Percentiles rank a stretch among this genome's conserved stretches.
Conservation (phyloP, 2,113 vertebrate species). For the Chionomys nivalis region DNA sequence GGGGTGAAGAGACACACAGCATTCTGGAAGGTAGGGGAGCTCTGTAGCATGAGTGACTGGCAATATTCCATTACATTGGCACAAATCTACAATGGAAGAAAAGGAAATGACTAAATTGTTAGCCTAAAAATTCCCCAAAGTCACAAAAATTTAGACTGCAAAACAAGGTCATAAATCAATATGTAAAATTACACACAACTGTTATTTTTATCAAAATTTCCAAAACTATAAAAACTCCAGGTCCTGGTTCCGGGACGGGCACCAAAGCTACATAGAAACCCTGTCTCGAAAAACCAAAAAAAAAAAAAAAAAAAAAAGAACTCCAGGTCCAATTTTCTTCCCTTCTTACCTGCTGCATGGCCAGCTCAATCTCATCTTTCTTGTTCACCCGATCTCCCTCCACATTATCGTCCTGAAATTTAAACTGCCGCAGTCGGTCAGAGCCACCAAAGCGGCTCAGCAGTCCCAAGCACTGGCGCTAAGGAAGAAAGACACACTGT, state of each 20-base stretch:
- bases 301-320: too few relatives aligned
- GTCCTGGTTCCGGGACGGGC: too few relatives aligned
- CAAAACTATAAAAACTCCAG: background rate
- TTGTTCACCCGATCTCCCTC: conserved; percentile 90
- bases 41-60: conserved; percentile 94
- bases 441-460: conserved; percentile 94
- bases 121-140: background rate
- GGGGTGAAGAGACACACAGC: conserved; percentile 96
- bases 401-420: conserved; percentile 90
- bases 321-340: background rate
- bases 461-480: conserved; percentile 95
- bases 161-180: background rate
- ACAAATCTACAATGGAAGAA: conserved; percentile 90
- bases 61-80: conserved; percentile 99
- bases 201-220: background rate
- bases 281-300: too few relatives aligned
- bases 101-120: background rate
- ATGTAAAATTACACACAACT: conserved; percentile 21
- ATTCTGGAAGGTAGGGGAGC: conserved; percentile 91
- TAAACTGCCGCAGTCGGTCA: conserved; percentile 92
- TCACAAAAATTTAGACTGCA: background rate
- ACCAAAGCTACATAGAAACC: too few relatives aligned
- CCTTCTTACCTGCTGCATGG: conserved; percentile 94
- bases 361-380: conserved; percentile 93
- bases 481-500: background rate